Conservation (phyloP, 2,113 vertebrate species). For the Rissa tridactyla region DNA sequence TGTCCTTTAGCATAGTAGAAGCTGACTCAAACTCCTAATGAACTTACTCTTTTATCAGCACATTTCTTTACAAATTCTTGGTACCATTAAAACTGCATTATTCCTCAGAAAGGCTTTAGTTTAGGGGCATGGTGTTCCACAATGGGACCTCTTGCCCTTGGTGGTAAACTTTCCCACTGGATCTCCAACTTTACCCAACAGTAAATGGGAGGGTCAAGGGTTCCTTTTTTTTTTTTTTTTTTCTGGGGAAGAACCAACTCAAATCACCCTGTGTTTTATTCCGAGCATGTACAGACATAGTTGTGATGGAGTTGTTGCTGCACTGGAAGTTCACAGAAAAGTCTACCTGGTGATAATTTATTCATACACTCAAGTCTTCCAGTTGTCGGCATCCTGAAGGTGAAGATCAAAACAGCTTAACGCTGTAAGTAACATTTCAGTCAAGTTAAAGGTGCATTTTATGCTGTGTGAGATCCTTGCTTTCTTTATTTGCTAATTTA, state of each 20-base stretch:
- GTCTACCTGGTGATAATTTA: background rate
- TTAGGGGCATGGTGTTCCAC: background rate
- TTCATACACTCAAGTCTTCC: background rate
- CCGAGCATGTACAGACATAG: accelerated
- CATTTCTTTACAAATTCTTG: background rate
- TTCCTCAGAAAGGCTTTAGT: background rate
- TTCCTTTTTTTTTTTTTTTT: background rate
- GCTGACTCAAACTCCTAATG: background rate
- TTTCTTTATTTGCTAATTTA: background rate
- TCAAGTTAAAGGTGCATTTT: background rate
- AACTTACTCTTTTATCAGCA: background rate
- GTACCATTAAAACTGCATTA: background rate
- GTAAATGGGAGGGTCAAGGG: background rate
- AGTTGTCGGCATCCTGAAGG: background rate
- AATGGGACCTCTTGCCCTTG: background rate
- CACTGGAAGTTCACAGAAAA: background rate
- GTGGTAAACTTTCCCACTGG: background rate
- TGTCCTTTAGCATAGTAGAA: background rate
- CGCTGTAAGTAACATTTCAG: accelerated
- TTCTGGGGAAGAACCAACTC: background rate
- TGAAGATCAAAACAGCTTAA: background rate
- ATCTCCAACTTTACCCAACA: background rate
- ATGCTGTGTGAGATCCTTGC: background rate
- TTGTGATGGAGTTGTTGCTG: background rate
- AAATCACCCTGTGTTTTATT: background rate